Evolutionary conservation across 1,140 invertebrate genomes (phyloP), one percentile per base, ranked within the genome.

Genomic region (Zaprionus inermis): DNA sequence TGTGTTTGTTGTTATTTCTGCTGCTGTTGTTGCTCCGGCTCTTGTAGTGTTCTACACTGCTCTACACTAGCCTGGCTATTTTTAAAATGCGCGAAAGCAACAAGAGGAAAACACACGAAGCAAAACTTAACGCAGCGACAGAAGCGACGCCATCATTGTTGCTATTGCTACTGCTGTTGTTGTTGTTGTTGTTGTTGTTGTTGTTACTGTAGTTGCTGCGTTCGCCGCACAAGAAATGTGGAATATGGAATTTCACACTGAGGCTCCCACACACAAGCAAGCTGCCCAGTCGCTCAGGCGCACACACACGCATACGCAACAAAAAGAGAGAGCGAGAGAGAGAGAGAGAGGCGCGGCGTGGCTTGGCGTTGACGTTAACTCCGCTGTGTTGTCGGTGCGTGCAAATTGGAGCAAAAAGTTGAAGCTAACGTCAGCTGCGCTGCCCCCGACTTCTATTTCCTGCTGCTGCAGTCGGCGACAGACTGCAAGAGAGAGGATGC

Each of bases 81-180:
- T 86, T 79, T 86, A 86, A 86, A 85, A 79, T 86, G 69, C 70
- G 66, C 76, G 69, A 86, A 84, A 86, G 63, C 76, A 86, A 81
- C 56, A 82, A 76, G 52, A 86, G 79, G 67, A 72, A 79, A 72
- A 79, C 65, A 74, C 65, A 77, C 80, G 58, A 69, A 76, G 72
- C 77, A 74, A 71, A 67, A 63, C 63, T 65, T 51, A 76, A 56
- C 78, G 78, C 78, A 86, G 63, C 84, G 61, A 72, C 80, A 79
- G 65, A 70, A 60, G 72, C 63, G 70, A 68, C 70, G 67, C 59
- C 76, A 70, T 69, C 60, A 75, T 76, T 68, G 64, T 63, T 75
- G 71, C 51, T 63, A 52, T 67, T 61, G 34, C 28, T 46, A 14
- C 38, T 61, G 56, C 28, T 68, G 30, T 61, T 73, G 57, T 49